These are phyloP conservation scores for Zoroaster sp. DNA, from an alignment of 53 echinoderm and acorn worm genomes.

Conservation along the genomic window DNA sequence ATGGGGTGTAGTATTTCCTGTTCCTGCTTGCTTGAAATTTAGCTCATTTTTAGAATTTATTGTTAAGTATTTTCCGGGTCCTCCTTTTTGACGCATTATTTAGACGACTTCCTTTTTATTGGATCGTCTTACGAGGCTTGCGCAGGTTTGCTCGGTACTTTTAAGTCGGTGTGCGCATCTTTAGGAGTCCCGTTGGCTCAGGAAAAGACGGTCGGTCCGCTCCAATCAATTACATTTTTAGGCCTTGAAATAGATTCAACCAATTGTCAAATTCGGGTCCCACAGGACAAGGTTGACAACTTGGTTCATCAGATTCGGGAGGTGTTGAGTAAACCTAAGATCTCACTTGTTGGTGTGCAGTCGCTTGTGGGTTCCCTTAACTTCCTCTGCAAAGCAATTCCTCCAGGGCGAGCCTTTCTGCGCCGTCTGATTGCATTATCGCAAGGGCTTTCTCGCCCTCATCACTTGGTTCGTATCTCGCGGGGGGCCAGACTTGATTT, in stretches of 20 bases:
- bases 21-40: constrained; percentile 32
- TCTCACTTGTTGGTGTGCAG: not conserved
- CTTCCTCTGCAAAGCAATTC: constrained; percentile 9
- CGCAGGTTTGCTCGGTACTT: not conserved
- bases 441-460: not conserved
- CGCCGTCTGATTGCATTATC: constrained; percentile 16
- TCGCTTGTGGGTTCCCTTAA: constrained; percentile 22
- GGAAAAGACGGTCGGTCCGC: constrained; percentile 36
- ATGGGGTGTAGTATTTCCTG: constrained; percentile 53
- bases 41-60: constrained; percentile 42
- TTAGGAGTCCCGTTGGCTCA: constrained; percentile 16
- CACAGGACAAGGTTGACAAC: not conserved
- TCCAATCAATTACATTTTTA: not conserved
- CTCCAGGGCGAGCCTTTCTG: constrained; percentile 27
- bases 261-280: not conserved
- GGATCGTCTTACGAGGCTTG: not conserved
- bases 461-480: constrained; percentile 1
- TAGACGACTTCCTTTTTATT: constrained; percentile 34
- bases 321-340: not conserved
- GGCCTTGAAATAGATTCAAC: constrained; percentile 7
- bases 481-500: constrained; percentile 18
- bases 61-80: not conserved
- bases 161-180: not conserved
- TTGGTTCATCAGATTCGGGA: not conserved
- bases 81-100: constrained; percentile 34